Base-by-base conservation (phyloP, 2,797 vertebrate species). In the Falco peregrinus region DNA sequence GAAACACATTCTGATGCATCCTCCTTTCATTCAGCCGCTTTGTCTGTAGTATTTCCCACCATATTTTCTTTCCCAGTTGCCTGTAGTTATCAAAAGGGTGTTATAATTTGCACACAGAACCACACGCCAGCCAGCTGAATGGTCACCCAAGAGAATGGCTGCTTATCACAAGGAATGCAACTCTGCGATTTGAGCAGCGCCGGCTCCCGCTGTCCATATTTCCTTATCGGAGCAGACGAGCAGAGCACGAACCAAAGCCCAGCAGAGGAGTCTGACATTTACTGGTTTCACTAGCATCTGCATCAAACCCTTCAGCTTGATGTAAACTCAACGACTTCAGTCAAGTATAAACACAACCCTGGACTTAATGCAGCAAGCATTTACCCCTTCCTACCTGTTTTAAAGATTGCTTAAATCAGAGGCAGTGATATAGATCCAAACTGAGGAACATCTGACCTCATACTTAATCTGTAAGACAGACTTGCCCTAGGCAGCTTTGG, bases 101-200 rank as follows among this genome's bases (percentile, higher is more conserved):
- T 4, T 10, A 2, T 0, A 6, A 33, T n/a, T 16, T 31, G 43
- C 31, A 54, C 8, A 2, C 47, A 53, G 69, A 45, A 16, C 18
- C 39, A 9, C 41, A 17, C 16, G 15, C 20, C 43, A 10, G 43
- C 10, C 41, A 63, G 53, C 41, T 45, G 65, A 79, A 28, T 0
- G 0, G 35, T 43, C 79, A 37, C n/a, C 18, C 28, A 21, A 6
- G 35, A 47, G 35, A 41, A 59, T 0, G 0, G 19, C 11, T 9
- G 20, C 18, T 82, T 5, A 47, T 18, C 61, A 57, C 70, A 65
- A 17, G 17, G 81, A 68, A 35, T 3, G 16, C 50, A 64, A 0
- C 50, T 18, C 61, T 18, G 9, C 39, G 18, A 10, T 51, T 61
- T 4, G 0, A 35, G 15, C 25, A 4, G 35, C 4, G 10, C 6